A percentile compares a stretch with the other conserved stretches of the same genome.
These are phyloP conservation scores for Puma concolor DNA, from an alignment of 2,113 vertebrate genomes.

Conservation along the genomic window DNA sequence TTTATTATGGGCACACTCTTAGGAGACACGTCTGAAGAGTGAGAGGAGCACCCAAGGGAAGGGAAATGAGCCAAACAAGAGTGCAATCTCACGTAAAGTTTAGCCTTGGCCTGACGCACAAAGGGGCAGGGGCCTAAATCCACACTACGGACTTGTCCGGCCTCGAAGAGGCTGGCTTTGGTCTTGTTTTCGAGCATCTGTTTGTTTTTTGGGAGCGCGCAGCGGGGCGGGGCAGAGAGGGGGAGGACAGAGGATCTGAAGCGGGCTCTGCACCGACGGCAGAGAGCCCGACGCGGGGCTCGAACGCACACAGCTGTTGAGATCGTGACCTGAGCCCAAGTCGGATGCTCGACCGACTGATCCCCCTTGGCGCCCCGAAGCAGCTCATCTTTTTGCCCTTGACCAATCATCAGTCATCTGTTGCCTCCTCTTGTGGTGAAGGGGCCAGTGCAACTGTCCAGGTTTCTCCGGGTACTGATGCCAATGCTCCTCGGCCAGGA, in stretches of 20 bases:
- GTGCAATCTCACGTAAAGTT: not conserved
- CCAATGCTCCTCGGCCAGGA: conserved; percentile 1
- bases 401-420: not conserved
- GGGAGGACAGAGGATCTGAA: too few relatives aligned
- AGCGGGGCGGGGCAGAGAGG: too few relatives aligned
- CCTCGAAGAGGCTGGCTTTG: not conserved
- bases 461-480: not conserved
- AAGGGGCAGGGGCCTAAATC: not conserved
- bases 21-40: not conserved
- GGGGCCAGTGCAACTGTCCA: not conserved
- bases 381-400: not conserved
- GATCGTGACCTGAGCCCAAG: too few relatives aligned
- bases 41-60: not conserved
- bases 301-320: too few relatives aligned
- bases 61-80: not conserved
- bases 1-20: not conserved
- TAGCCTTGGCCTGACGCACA: not conserved
- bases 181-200: not conserved
- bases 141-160: not conserved
- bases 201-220: too few relatives aligned
- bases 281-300: too few relatives aligned
- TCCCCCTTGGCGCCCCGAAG: too few relatives aligned
- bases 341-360: too few relatives aligned
- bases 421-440: not conserved
- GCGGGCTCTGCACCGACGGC: too few relatives aligned